Conservation (phyloP, 2,888 invertebrate genomes). For the Bellardia bayeri region DNA sequence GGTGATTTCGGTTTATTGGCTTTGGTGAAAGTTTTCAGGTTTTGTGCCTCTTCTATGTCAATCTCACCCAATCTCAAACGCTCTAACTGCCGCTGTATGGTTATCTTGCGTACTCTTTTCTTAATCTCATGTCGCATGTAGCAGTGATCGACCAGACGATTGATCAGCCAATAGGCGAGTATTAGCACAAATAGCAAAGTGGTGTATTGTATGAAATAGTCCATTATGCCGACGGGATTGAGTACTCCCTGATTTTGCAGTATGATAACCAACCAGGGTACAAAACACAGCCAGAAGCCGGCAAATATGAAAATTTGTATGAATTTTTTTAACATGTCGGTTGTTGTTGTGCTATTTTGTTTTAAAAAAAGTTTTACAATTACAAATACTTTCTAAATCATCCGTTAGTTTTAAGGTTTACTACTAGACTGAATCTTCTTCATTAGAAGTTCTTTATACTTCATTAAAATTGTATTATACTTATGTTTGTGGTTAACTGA, state of each 20-base stretch:
- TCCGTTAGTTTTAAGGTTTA: no score
- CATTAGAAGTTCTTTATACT: no score
- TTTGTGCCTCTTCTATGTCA: conserved; percentile 23
- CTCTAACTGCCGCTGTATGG: conserved; percentile 43
- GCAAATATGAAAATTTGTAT: conserved; percentile 61
- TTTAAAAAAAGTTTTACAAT: no score
- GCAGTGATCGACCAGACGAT: conserved; percentile 56
- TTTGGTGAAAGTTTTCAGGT: conserved; percentile 10
- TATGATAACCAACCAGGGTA: conserved; percentile 40
- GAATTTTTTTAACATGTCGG: conserved; percentile 55
- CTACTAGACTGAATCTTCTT: no score
- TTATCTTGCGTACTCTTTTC: conserved; percentile 50
- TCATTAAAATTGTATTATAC: no score
- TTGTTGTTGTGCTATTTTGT: no score
- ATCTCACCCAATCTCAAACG: conserved; percentile 57
- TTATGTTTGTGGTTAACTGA: no score
- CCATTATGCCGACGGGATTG: not conserved
- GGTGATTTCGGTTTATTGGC: conserved; percentile 35
- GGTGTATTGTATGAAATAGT: conserved; percentile 49
- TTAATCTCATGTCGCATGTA: conserved; percentile 48
- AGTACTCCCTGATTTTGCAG: conserved; percentile 4
- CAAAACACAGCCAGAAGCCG: conserved; percentile 61
- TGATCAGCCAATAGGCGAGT: conserved; percentile 51
- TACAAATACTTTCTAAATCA: no score
- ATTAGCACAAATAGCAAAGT: conserved; percentile 49